Conservation (phyloP, 2,888 invertebrate genomes). For the Eilema sororculum region DNA sequence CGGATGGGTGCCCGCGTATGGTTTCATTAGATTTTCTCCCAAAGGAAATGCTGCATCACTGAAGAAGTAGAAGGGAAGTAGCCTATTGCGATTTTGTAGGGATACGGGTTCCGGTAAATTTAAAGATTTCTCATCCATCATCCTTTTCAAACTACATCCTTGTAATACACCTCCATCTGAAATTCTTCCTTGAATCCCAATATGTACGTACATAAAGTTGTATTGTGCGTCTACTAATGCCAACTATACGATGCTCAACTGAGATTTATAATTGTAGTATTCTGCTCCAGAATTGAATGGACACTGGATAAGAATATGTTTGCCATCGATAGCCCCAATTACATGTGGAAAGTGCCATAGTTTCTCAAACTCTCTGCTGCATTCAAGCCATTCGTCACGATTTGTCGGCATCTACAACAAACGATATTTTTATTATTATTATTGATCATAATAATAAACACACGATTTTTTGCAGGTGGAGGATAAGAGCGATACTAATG, state of each 20-base stretch:
- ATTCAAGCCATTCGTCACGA: conserved; percentile 41
- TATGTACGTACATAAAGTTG: too few relatives aligned
- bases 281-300: conserved; percentile 51
- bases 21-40: too few relatives aligned
- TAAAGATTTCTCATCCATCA: too few relatives aligned
- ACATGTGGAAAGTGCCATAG: conserved; percentile 54
- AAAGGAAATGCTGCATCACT: too few relatives aligned
- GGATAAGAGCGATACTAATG: too few relatives aligned
- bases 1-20: too few relatives aligned
- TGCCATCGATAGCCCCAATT: conserved; percentile 55
- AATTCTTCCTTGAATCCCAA: too few relatives aligned
- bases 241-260: conserved; percentile 44
- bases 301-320: conserved; percentile 54
- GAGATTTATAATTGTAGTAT: conserved; percentile 55
- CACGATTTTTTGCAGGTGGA: conserved; percentile 5
- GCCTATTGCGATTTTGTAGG: too few relatives aligned
- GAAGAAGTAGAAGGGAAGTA: too few relatives aligned
- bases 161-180: too few relatives aligned
- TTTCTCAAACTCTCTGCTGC: conserved; percentile 39
- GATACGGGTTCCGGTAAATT: too few relatives aligned
- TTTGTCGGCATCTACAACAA: conserved; percentile 43
- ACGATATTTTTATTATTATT: conserved; percentile 12
- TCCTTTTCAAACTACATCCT: too few relatives aligned
- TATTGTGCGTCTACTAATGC: conserved; percentile 28
- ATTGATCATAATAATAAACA: conserved; percentile 8